A percentile compares a stretch with the other conserved stretches of the same genome.
These are phyloP conservation scores for Ormyrus rosae DNA, from an alignment of 2,888 invertebrate species.

Conservation along the genomic window DNA sequence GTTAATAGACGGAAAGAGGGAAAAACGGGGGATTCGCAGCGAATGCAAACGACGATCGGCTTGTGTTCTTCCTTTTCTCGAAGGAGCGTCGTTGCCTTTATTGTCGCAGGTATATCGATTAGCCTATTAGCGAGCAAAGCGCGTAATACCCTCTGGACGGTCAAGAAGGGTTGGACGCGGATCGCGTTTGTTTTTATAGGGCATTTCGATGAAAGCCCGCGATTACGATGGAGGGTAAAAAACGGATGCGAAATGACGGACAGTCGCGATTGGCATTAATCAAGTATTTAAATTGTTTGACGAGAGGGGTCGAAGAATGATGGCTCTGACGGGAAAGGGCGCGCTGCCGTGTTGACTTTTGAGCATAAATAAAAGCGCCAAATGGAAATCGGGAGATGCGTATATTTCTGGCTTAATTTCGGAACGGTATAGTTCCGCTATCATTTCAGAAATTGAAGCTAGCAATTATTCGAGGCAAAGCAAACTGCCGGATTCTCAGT, in stretches of 20 bases:
- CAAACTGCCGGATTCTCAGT: too few relatives aligned
- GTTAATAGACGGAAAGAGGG: slow-evolving; percentile 52
- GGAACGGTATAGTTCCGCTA: too few relatives aligned
- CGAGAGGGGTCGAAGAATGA: slow-evolving; percentile 4
- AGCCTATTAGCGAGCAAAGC: slow-evolving; percentile 57
- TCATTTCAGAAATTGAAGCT: background rate
- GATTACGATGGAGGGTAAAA: background rate
- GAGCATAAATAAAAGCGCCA: too few relatives aligned
- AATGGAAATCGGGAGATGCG: too few relatives aligned
- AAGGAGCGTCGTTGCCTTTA: slow-evolving; percentile 44
- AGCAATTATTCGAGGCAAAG: background rate
- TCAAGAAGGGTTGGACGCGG: slow-evolving; percentile 11
- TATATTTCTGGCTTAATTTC: background rate
- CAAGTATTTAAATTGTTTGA: slow-evolving; percentile 51
- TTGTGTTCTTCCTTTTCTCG: background rate
- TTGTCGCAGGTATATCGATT: slow-evolving; percentile 56
- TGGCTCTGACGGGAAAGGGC: background rate
- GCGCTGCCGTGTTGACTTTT: too few relatives aligned
- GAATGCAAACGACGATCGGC: slow-evolving; percentile 43
- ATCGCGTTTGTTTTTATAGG: slow-evolving; percentile 35
- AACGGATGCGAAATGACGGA: background rate
- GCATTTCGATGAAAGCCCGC: slow-evolving; percentile 13
- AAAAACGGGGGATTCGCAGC: slow-evolving; percentile 45
- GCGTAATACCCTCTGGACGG: slow-evolving; percentile 7
- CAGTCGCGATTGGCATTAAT: slow-evolving; percentile 40